Percentiles rank a stretch among this genome's conserved stretches.
These are phyloP conservation scores for Cyprinella venusta DNA, from an alignment of 2,797 vertebrate genomes.

Conservation along the genomic window DNA sequence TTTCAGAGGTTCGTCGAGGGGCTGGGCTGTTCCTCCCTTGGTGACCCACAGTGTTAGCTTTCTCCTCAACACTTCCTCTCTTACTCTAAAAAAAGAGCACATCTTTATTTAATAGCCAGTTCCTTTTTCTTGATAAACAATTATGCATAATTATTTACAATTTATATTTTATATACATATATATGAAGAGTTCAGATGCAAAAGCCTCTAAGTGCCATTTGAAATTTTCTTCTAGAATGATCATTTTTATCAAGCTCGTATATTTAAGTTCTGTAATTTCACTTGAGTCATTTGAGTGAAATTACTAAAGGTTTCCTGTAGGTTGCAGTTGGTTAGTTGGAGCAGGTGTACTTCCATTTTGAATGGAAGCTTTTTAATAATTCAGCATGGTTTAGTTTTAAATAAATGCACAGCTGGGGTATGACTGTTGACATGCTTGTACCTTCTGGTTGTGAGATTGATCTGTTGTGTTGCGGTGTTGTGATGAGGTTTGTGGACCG, in stretches of 20 bases:
- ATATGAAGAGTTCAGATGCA: not conserved
- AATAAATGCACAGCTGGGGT: not conserved
- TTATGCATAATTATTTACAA: not conserved
- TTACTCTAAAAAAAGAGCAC: conserved; percentile 61
- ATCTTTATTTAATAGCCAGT: not conserved
- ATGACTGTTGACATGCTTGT: not conserved
- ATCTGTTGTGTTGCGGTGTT: conserved; percentile 68
- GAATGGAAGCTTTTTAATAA: conserved; percentile 51
- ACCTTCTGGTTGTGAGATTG: conserved; percentile 64
- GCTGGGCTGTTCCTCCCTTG: conserved; percentile 66
- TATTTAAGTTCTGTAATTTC: too few relatives aligned
- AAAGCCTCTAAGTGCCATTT: too few relatives aligned
- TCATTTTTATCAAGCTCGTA: too few relatives aligned
- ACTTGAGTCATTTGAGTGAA: too few relatives aligned
- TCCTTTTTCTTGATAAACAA: not conserved
- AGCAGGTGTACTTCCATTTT: not conserved
- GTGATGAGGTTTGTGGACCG: conserved; percentile 20
- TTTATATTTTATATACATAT: not conserved
- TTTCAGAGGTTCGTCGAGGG: conserved; percentile 64
- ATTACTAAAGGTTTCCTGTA: not conserved
- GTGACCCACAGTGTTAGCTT: conserved; percentile 68
- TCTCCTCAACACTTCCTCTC: conserved; percentile 67
- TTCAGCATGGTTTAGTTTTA: not conserved
- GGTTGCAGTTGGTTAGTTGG: not conserved
- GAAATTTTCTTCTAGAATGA: too few relatives aligned